Evolutionary conservation across 2,113 vertebrate species (phyloP), one percentile per base, ranked within the genome.

Genomic region (Hippocampus zosterae): DNA sequence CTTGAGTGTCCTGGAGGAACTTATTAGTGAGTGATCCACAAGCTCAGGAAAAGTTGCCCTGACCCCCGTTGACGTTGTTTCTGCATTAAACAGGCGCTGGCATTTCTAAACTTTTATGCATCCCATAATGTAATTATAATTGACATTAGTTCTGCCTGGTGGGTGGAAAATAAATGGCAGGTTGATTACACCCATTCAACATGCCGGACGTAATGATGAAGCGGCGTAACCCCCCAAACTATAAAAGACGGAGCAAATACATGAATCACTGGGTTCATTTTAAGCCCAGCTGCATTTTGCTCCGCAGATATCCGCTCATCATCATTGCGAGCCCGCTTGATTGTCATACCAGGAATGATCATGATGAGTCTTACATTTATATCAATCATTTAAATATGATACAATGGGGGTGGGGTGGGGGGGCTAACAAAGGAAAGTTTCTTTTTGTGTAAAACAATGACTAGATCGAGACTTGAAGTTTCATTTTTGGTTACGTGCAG

Each of bases 131-230:
- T 56, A 61, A 66, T 70, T 81, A 81, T 80, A 64, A 82, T 41
- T 69, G 71, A 78, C 77, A 77, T 73, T 70, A 63, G 52, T 79
- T 81, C 57, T 77, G 67, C 66, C 73, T 74, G 74, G 70, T 8
- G 40, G 66, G 57, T 18, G 65, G 8, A 46, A 77, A 81, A 78
- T 70, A 74, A 83, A 80, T 74, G 76, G 75, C 76, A 82, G 69
- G 70, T 84, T 85, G 75, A 85, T 87, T 84, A 70, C 56, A 68
- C 2, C 44, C 60, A 75, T 83, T 86, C 37, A 74, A 27, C 55
- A 52, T 2, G 8, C 55, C 41, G 21, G 37, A 69, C 4, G 16
- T 59, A 13, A 50, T 70, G 70, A 73, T 79, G 48, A 65, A 71
- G 21, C 21, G 3, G 41, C 23, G 46, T 73, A 63, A 68, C 33